These are phyloP conservation scores for Mythimna loreyi DNA, from an alignment of 2,888 invertebrate species.

Conservation along the genomic window DNA sequence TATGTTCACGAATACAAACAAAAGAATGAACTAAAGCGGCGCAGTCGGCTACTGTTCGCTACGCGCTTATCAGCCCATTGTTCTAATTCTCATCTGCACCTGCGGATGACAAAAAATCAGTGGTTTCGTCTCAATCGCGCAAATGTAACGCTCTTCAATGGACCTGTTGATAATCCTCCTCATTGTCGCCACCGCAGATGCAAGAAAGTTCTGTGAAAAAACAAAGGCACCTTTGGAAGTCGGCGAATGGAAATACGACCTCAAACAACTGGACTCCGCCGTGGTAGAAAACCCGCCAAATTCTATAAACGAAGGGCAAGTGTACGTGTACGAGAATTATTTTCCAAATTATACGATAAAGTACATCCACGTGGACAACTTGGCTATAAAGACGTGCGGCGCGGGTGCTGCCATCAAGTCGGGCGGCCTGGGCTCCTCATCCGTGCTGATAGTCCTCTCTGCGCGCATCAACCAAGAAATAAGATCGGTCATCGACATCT, in stretches of 20 bases:
- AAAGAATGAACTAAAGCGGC: constrained; percentile 19
- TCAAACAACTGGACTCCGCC: constrained; percentile 80
- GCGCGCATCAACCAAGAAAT: constrained; percentile 81
- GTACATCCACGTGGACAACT: constrained; percentile 83
- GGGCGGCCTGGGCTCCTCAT: constrained; percentile 78
- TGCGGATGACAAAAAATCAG: constrained; percentile 23
- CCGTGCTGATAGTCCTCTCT: constrained; percentile 79
- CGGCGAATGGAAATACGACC: constrained; percentile 76
- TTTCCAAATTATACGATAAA: constrained; percentile 80
- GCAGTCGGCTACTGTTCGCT: constrained; percentile 21
- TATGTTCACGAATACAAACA: constrained; percentile 29
- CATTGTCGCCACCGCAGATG: constrained; percentile 54
- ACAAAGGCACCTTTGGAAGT: constrained; percentile 78
- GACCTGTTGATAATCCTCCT: constrained; percentile 60
- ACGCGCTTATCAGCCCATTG: constrained; percentile 59
- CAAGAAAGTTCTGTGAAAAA: constrained; percentile 75
- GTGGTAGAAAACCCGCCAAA: constrained; percentile 81
- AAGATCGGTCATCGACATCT: constrained; percentile 83
- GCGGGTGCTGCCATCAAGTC: constrained; percentile 77
- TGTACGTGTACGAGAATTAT: constrained; percentile 83
- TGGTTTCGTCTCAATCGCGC: constrained; percentile 37
- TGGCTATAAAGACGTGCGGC: constrained; percentile 81
- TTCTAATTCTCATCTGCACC: constrained; percentile 36
- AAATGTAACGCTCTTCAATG: constrained; percentile 63
- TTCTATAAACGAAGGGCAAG: constrained; percentile 78